These are phyloP conservation scores for Nymphicus hollandicus DNA, from an alignment of 2,113 vertebrate species.

Conservation along the genomic window DNA sequence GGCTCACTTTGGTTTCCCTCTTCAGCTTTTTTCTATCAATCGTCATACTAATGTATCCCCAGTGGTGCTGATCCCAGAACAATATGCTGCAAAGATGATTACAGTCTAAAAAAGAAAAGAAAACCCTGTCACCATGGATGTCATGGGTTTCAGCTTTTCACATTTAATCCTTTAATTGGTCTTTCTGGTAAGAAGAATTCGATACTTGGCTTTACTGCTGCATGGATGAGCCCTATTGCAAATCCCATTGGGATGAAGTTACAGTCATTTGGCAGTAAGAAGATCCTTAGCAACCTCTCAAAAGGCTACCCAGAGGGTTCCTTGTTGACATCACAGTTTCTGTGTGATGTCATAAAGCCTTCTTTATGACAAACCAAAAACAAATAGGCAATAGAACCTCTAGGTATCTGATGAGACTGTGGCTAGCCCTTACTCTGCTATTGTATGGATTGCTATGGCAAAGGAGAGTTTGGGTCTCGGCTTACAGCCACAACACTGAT, in stretches of 20 bases:
- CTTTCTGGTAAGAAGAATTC: slow-evolving; percentile 65
- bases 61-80: slow-evolving; percentile 33
- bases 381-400: not conserved
- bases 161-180: slow-evolving; percentile 69
- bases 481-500: not conserved
- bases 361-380: not conserved
- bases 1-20: not conserved
- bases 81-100: slow-evolving; percentile 57
- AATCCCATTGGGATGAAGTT: slow-evolving; percentile 47
- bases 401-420: not conserved
- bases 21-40: slow-evolving; percentile 11
- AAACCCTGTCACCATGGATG: slow-evolving; percentile 32
- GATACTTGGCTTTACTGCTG: slow-evolving; percentile 43
- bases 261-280: slow-evolving; percentile 43
- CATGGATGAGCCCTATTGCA: slow-evolving; percentile 24
- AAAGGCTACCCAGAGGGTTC: slow-evolving; percentile 33
- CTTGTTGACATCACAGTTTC: slow-evolving; percentile 32
- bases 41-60: not conserved
- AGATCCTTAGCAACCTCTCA: slow-evolving; percentile 22
- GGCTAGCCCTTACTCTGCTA: not conserved
- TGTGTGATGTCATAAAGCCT: slow-evolving; percentile 29
- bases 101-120: slow-evolving; percentile 52
- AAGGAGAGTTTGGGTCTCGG: not conserved
- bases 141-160: slow-evolving; percentile 52
- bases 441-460: not conserved